Conservation (phyloP, 2,888 invertebrate species). For the Nemoura dubitans region DNA sequence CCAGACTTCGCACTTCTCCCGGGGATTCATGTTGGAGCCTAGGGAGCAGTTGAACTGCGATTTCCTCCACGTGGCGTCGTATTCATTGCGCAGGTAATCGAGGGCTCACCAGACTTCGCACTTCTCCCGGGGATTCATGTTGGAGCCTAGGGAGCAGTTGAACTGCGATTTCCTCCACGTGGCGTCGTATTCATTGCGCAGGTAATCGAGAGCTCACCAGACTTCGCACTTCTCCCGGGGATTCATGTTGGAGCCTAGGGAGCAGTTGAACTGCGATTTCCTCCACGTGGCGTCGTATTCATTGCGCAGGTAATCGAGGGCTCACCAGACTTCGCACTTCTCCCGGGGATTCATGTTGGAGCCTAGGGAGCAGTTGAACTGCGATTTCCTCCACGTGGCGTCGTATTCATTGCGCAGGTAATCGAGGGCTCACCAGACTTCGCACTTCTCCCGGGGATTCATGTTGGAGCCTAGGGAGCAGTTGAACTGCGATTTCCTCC, state of each 20-base stretch:
- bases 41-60: slow-evolving; percentile 76
- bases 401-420: neutral
- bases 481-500: slow-evolving; percentile 67
- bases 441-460: slow-evolving; percentile 87
- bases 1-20: slow-evolving; percentile 89
- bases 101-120: slow-evolving; percentile 92
- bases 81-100: neutral
- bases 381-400: slow-evolving; percentile 54
- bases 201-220: slow-evolving; percentile 78
- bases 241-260: slow-evolving; percentile 82
- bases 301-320: neutral
- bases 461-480: slow-evolving; percentile 79
- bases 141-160: slow-evolving; percentile 75
- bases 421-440: slow-evolving; percentile 90
- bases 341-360: slow-evolving; percentile 84
- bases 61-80: neutral
- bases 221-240: slow-evolving; percentile 86
- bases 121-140: slow-evolving; percentile 86
- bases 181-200: neutral
- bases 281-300: neutral
- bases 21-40: slow-evolving; percentile 86
- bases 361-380: slow-evolving; percentile 78
- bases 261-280: slow-evolving; percentile 74
- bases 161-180: slow-evolving; percentile 64
- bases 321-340: slow-evolving; percentile 91